Evolutionary conservation across 1,140 invertebrate genomes (phyloP), one percentile per base, ranked within the genome.

Genomic region (Chrysomallon squamiferum): DNA sequence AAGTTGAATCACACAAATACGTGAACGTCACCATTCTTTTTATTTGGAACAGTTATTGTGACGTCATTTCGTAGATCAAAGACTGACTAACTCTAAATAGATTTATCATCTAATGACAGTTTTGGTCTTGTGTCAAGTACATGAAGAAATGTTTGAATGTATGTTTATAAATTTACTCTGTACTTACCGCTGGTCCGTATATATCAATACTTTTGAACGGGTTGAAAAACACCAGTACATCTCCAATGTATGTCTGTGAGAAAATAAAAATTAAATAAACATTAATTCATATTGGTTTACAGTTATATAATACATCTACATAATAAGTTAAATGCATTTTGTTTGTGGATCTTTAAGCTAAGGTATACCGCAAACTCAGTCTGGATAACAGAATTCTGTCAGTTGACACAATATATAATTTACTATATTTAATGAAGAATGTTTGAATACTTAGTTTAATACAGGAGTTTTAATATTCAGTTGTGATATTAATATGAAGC

Each of bases 151-250:
- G n/a, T n/a, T n/a, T n/a, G n/a, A n/a, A n/a, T n/a, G n/a, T n/a
- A n/a, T n/a, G n/a, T n/a, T n/a, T n/a, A n/a, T n/a, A n/a, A n/a
- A n/a, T n/a, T n/a, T n/a, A n/a, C n/a, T n/a, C 9, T 27, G 29
- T 60, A 45, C 64, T 56, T 84, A 93, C 92, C 73, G 89, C 87
- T 54, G 88, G 86, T 0, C 89, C 90, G 79, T 94, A 94, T 27
- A 94, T 88, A 54, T 90, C 89, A 25, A 93, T 84, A 77, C 91
- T 88, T 25, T 88, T 88, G 82, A 93, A 94, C 2, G 93, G 93
- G 87, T 95, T 94, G 0, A 94, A 88, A 22, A 92, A 92, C 5
- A 95, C 87, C 9, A 94, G 82, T 71, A 94, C 93, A 78, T 94
- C 93, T 3, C 93, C 93, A 72, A 94, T 93, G 71, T 93, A 94